Percentiles rank a stretch among this genome's conserved stretches.
Evolutionary conservation across 2,888 invertebrate genomes (phyloP).

Genomic region (Drosophila lacicola): DNA sequence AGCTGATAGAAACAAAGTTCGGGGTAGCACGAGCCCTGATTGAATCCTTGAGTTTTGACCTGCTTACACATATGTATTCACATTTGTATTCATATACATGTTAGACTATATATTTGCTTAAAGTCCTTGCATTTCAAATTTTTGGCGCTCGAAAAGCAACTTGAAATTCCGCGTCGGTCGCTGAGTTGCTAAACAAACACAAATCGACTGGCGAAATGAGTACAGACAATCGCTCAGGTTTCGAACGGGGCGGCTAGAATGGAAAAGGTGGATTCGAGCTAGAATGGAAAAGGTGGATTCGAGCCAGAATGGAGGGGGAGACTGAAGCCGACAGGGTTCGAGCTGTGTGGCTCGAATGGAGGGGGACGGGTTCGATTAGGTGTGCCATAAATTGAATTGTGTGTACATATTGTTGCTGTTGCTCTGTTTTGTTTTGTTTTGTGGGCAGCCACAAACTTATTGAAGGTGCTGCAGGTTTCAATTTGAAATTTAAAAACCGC

Average conservation of each 20-base stretch:
- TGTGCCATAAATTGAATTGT: conserved; percentile 58
- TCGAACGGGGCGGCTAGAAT: too few relatives aligned
- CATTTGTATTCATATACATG: background rate
- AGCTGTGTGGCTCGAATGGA: too few relatives aligned
- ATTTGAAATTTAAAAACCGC: conserved; percentile 69
- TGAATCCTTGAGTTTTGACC: conserved; percentile 31
- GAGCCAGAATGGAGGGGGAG: too few relatives aligned
- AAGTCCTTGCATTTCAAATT: conserved; percentile 52
- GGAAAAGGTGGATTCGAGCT: too few relatives aligned
- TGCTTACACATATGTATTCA: background rate
- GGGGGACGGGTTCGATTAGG: background rate
- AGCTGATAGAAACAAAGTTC: conserved; percentile 51
- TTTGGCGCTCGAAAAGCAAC: conserved; percentile 4
- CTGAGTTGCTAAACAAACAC: conserved; percentile 25
- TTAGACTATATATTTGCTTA: conserved; percentile 21
- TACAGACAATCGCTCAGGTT: conserved; percentile 49
- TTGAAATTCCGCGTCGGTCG: conserved; percentile 4
- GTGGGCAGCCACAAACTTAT: conserved; percentile 47
- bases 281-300: too few relatives aligned
- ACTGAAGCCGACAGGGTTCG: too few relatives aligned
- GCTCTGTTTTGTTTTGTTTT: background rate
- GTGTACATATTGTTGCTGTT: conserved; percentile 57
- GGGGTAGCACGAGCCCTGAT: conserved; percentile 27
- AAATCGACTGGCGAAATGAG: conserved; percentile 56
- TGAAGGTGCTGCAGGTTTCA: conserved; percentile 52